phyloP scores from a whole-genome alignment of 2,113 vertebrate species.

The Oncorhynchus clarkii region DNA sequence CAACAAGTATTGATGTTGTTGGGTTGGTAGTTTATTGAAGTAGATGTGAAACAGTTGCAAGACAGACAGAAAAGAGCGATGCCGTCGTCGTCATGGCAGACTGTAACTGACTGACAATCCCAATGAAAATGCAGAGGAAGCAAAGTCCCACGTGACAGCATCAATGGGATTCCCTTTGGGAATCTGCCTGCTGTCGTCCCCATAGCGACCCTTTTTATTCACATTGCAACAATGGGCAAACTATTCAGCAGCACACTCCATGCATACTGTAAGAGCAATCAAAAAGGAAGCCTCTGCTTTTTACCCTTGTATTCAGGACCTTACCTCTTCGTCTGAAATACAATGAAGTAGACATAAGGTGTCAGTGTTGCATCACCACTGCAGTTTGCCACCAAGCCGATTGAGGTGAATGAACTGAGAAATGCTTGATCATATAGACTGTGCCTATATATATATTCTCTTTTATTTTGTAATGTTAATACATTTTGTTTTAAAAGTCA shows the following conservation, averaged over 20 bases:
- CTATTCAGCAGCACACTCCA: background rate
- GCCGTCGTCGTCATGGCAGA: background rate
- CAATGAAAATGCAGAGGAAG: background rate
- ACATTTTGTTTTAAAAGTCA: too few species aligned
- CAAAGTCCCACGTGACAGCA: background rate
- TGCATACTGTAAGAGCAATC: background rate
- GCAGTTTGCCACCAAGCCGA: background rate
- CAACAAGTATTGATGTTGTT: too few species aligned
- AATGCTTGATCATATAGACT: too few species aligned
- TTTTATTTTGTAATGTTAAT: too few species aligned
- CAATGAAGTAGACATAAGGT: background rate
- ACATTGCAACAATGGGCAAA: background rate
- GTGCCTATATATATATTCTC: too few species aligned
- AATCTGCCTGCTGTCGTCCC: background rate
- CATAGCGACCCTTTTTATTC: background rate
- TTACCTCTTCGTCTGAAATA: background rate
- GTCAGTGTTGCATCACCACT: background rate
- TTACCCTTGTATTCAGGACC: background rate
- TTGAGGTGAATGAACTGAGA: too few species aligned
- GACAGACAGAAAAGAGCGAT: too few species aligned
- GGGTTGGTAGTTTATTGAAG: too few species aligned
- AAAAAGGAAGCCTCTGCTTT: background rate
- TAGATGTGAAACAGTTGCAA: too few species aligned
- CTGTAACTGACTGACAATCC: background rate
- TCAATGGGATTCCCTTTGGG: background rate